Evolutionary conservation across 2,888 invertebrate species (phyloP).

Genomic region (Physocephala rufipes): DNA sequence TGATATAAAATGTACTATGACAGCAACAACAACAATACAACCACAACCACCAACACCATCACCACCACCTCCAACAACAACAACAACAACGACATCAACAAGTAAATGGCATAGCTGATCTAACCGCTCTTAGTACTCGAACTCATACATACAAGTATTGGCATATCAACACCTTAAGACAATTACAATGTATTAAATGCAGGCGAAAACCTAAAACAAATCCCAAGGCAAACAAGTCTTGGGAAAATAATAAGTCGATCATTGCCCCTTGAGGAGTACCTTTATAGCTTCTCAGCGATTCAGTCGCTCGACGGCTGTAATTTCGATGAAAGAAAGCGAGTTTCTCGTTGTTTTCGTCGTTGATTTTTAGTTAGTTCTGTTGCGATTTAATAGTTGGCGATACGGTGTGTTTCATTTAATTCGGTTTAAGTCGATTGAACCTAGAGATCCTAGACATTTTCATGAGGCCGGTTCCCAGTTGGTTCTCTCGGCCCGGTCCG

Average conservation of each 20-base stretch:
- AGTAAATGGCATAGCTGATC: neutral
- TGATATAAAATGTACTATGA: neutral
- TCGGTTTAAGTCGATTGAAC: constrained; percentile 6
- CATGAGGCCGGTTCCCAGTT: neutral
- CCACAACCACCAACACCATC: too few relatives aligned
- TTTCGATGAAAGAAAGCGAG: constrained; percentile 43
- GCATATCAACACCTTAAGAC: constrained; percentile 4
- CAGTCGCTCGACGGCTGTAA: constrained; percentile 5
- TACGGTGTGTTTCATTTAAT: neutral
- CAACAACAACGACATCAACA: too few relatives aligned
- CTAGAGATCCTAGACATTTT: constrained; percentile 16
- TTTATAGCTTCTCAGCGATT: too few relatives aligned
- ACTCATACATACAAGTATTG: constrained; percentile 14
- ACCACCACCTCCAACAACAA: too few relatives aligned
- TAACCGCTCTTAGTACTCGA: neutral
- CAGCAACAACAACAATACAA: neutral
- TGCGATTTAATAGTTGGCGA: constrained; percentile 29
- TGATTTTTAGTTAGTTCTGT: constrained; percentile 21
- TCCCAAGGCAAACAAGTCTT: constrained; percentile 63
- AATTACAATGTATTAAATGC: constrained; percentile 11
- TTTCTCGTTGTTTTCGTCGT: constrained; percentile 24
- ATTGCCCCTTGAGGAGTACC: constrained; percentile 43
- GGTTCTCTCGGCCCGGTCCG: neutral
- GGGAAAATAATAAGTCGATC: constrained; percentile 48
- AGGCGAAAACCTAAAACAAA: constrained; percentile 44